Evolutionary conservation across 2,888 invertebrate species (phyloP).

Genomic region (Hydriomena furcata): DNA sequence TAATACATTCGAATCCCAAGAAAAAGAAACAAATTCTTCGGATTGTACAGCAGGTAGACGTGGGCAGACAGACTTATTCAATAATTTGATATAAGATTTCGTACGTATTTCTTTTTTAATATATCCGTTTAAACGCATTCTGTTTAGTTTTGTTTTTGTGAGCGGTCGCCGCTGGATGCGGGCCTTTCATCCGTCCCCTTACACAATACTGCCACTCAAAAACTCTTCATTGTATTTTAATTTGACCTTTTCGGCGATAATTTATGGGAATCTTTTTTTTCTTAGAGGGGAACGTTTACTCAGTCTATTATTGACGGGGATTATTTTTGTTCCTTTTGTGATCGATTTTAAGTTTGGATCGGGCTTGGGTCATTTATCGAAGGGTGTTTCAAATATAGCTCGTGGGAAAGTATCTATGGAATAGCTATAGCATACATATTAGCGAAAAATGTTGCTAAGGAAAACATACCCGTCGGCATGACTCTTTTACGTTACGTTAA

Average conservation of each 20-base stretch:
- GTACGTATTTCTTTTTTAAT: slow-evolving; percentile 75
- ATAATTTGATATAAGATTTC: slow-evolving; percentile 81
- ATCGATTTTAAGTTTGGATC: slow-evolving; percentile 59
- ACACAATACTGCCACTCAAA: slow-evolving; percentile 83
- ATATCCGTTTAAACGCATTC: slow-evolving; percentile 81
- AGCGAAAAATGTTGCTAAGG: slow-evolving; percentile 5
- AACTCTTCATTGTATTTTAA: slow-evolving; percentile 84
- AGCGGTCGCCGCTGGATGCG: slow-evolving; percentile 69
- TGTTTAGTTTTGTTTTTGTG: slow-evolving; percentile 82
- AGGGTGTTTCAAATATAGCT: slow-evolving; percentile 41
- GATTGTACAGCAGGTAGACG: slow-evolving; percentile 74
- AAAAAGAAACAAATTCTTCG: slow-evolving; percentile 58
- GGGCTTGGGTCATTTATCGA: slow-evolving; percentile 44
- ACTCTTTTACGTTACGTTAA: slow-evolving; percentile 4
- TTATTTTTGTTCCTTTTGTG: slow-evolving; percentile 73
- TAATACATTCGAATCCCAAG: slow-evolving; percentile 68
- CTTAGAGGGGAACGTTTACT: slow-evolving; percentile 72
- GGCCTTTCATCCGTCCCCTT: slow-evolving; percentile 78
- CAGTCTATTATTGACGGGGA: slow-evolving; percentile 74
- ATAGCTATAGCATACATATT: slow-evolving; percentile 9
- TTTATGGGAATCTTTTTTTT: slow-evolving; percentile 78
- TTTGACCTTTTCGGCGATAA: slow-evolving; percentile 83
- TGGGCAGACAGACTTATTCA: slow-evolving; percentile 79
- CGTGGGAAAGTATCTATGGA: slow-evolving; percentile 44
- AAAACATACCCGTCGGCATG: slow-evolving; percentile 10